Evolutionary conservation across 53 echinoderm and acorn worm species (phyloP).

Genomic region (Patiria pectinifera): DNA sequence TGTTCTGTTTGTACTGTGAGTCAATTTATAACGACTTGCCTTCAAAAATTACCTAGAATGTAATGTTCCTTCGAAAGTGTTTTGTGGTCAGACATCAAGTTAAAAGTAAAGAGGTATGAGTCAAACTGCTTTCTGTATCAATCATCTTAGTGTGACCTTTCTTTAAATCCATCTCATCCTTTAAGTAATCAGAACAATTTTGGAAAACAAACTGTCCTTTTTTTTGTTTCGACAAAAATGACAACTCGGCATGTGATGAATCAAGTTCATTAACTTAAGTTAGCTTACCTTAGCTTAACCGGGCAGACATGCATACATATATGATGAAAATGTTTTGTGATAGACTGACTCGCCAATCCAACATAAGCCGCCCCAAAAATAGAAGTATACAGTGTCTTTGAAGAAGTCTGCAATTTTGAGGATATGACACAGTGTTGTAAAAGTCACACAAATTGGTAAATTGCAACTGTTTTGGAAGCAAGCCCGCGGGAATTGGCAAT

Average conservation of each 20-base stretch:
- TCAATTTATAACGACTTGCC: too few species aligned
- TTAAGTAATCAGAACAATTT: neutral
- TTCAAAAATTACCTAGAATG: too few species aligned
- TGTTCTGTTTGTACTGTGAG: too few species aligned
- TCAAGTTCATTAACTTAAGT: neutral
- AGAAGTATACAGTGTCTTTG: neutral
- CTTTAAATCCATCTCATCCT: neutral
- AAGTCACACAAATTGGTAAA: neutral
- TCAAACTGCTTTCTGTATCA: neutral
- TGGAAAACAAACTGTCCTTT: neutral
- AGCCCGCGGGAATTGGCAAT: neutral
- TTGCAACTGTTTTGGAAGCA: neutral
- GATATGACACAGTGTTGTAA: neutral
- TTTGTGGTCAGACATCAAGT: neutral
- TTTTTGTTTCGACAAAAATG: neutral
- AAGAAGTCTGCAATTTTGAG: neutral
- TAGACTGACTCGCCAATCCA: neutral
- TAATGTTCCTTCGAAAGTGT: too few species aligned
- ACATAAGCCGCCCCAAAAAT: neutral
- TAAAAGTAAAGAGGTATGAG: neutral
- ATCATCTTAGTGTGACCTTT: neutral
- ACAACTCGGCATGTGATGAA: slow-evolving; percentile 15
- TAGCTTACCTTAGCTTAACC: neutral
- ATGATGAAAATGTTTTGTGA: neutral
- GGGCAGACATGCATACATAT: neutral